Evolutionary conservation across 2,888 invertebrate genomes (phyloP).

Genomic region (Matsumyia berberina): DNA sequence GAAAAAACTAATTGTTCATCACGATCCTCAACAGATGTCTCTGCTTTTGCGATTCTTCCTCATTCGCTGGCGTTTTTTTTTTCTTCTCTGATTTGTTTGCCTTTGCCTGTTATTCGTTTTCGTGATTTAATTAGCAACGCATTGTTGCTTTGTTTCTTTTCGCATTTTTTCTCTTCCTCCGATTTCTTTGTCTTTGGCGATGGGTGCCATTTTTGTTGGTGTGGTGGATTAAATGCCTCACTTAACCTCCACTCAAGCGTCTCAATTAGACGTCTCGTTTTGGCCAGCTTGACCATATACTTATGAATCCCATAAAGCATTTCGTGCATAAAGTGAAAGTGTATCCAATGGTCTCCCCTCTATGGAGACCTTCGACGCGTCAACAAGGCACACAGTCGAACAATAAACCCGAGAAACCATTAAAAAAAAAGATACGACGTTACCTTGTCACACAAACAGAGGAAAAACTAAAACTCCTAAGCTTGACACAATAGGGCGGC

Average conservation of each 20-base stretch:
- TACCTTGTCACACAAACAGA: slow-evolving; percentile 30
- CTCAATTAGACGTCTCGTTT: slow-evolving; percentile 65
- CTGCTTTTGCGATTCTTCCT: background rate
- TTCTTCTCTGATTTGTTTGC: background rate
- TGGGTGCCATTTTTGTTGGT: slow-evolving; percentile 58
- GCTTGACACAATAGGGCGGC: slow-evolving; percentile 46
- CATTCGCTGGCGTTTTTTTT: too few relatives aligned
- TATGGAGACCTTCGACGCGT: slow-evolving; percentile 69
- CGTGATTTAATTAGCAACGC: slow-evolving; percentile 59
- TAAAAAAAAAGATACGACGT: slow-evolving; percentile 57
- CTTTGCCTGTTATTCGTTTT: background rate
- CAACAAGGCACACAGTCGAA: slow-evolving; percentile 62
- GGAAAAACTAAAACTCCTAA: slow-evolving; percentile 49
- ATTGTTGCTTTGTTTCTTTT: slow-evolving; percentile 25
- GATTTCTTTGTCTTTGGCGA: slow-evolving; percentile 49
- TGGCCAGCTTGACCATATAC: slow-evolving; percentile 48
- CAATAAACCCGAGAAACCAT: slow-evolving; percentile 57
- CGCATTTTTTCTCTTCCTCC: slow-evolving; percentile 2
- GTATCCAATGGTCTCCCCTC: slow-evolving; percentile 38
- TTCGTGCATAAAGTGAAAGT: slow-evolving; percentile 70
- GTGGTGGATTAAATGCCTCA: slow-evolving; percentile 63
- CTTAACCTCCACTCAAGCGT: slow-evolving; percentile 74
- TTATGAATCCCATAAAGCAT: slow-evolving; percentile 41
- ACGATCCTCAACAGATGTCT: slow-evolving; percentile 56
- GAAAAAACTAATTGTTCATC: background rate